Conservation (phyloP, 2,113 vertebrate genomes). For the Gulo gulo region DNA sequence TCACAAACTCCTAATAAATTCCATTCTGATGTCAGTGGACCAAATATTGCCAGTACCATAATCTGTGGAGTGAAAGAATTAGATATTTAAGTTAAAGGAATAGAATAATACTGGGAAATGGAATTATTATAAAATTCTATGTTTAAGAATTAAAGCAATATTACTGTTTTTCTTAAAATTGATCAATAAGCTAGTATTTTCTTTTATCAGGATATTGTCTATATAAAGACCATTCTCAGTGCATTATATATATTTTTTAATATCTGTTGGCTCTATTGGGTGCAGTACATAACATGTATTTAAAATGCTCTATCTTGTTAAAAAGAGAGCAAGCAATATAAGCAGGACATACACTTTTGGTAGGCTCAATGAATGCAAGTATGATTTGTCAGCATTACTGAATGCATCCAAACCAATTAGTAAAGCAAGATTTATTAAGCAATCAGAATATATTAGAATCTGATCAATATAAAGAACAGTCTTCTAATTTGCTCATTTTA, state of each 20-base stretch:
- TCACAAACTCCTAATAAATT: neutral
- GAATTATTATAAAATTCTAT: conserved; percentile 18
- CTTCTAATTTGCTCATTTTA: neutral
- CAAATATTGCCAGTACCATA: neutral
- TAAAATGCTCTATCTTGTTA: neutral
- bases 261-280: neutral
- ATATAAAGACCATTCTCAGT: neutral
- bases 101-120: neutral
- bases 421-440: neutral
- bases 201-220: neutral
- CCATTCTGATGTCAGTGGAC: neutral
- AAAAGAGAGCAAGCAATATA: neutral
- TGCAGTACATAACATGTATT: neutral
- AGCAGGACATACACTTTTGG: neutral
- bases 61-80: neutral
- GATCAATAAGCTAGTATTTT: neutral
- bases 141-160: neutral
- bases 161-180: neutral
- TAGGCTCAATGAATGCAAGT: neutral
- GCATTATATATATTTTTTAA: neutral
- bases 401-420: neutral
- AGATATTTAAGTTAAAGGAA: neutral
- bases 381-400: neutral
- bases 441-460: neutral
- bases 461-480: neutral